Base-by-base conservation (phyloP, 1,140 invertebrate species). In the Belonocnema kinseyi region DNA sequence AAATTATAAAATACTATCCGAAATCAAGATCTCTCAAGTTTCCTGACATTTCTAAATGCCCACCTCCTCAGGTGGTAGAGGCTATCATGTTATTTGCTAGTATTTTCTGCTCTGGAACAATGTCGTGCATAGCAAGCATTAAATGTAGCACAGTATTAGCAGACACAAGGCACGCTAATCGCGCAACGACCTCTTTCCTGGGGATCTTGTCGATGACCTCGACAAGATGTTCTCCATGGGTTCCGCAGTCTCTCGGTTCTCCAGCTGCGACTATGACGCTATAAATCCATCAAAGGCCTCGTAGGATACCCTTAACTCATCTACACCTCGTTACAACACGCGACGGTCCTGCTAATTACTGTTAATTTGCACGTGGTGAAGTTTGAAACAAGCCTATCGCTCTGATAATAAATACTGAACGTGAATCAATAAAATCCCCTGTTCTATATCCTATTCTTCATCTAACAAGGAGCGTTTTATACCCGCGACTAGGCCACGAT, bases 81-180 rank as follows among this genome's bases (percentile, higher is more conserved):
- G n/a, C 46, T 40, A 66, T 66, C 26, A 40, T 66, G 12, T 6
- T 40, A 33, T 33, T 7, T 4, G 33, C 58, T 40, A 33, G 21
- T 66, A 66, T 66, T 40, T 66, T 14, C 21, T 66, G 33, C 13
- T 40, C 61, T 6, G 4, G 61, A 66, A 79, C 77, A 82, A 77
- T 84, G 80, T 84, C 80, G 80, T 83, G 82, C 79, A 84, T 71
- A 76, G 75, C 80, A 66, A 72, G 77, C 80, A 82, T 82, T 76
- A 84, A 78, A 88, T 86, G 86, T 84, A 72, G 85, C 77, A 87
- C 83, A 81, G 72, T 77, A 82, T 84, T 87, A 85, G 83, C 82
- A 85, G 79, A 85, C 40, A 66, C 86, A 76, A 81, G 79, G 77
- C 82, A 87, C 82, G 84, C 81, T 86, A 86, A 86, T 88, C 85